These are phyloP conservation scores for Nymphalis c-album DNA, from an alignment of 2,888 invertebrate species.

Conservation along the genomic window DNA sequence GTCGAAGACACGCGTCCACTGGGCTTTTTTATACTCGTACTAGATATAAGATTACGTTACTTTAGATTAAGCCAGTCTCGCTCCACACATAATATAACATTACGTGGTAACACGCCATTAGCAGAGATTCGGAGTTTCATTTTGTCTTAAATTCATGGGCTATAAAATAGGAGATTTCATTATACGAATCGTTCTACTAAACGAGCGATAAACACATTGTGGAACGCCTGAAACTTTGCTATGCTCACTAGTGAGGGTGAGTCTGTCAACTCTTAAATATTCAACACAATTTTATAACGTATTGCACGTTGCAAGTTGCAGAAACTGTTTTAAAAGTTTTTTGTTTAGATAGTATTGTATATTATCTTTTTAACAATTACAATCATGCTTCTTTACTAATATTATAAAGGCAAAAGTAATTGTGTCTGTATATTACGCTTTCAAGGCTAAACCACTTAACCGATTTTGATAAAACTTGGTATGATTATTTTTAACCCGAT, in stretches of 20 bases:
- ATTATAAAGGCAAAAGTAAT: no score
- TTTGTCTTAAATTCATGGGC: slow-evolving; percentile 28
- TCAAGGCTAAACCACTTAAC: no score
- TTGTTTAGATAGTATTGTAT: no score
- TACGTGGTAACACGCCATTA: slow-evolving; percentile 41
- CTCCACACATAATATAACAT: slow-evolving; percentile 22
- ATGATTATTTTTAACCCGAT: no score
- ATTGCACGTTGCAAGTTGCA: no score
- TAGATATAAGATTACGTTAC: not conserved
- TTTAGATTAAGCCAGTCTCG: slow-evolving; percentile 3
- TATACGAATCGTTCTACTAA: slow-evolving; percentile 17
- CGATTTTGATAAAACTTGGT: no score
- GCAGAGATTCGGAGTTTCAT: slow-evolving; percentile 23
- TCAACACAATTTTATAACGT: no score
- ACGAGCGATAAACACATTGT: slow-evolving; percentile 34
- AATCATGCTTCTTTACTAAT: no score
- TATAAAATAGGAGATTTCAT: slow-evolving; percentile 31
- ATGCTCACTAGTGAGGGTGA: slow-evolving; percentile 8
- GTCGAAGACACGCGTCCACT: no score
- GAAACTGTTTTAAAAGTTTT: no score
- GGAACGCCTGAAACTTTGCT: slow-evolving; percentile 25
- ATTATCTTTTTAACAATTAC: no score
- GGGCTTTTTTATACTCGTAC: not conserved
- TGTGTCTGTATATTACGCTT: no score
- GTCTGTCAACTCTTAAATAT: slow-evolving; percentile 2